Evolutionary conservation across 1,140 invertebrate genomes (phyloP), one percentile per base, ranked within the genome.

Genomic region (Scaptomyza hsui): DNA sequence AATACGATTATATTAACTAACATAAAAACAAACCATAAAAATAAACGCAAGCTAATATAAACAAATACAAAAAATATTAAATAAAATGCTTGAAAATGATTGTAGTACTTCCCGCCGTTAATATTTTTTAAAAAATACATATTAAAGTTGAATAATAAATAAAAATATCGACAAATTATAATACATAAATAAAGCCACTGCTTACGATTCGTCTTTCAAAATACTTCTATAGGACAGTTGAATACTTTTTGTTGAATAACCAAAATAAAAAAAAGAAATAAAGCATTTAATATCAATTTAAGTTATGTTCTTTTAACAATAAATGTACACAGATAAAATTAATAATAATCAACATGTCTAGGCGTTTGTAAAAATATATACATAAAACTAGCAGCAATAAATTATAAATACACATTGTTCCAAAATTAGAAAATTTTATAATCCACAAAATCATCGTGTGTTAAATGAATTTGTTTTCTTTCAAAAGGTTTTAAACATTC

Each of bases 81-180:
- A 82, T 42, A 41, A 78, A 76, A 80, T 79, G 79, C 79, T 83
- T 83, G 72, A 72, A 79, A 76, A 88, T 37, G 82, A 86, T 86
- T 86, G 81, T 86, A 86, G 81, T 88, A 86, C 81, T 86, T 86
- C 81, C 81, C 81, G 81, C 81, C 81, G 81, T 86, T 86, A 70
- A 86, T 78, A 86, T 86, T 86, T 86, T 86, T 86, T 86, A 55
- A 47, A 47, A 55, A 70, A 37, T 44, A 61, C 62, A 57, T 56
- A 60, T 56, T 41, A 13, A 64, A 55, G 37, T 53, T 60, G 18
- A 51, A 49, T 67, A 49, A 37, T 35, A 72, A 73, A 62, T 32
- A 64, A 60, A 61, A 49, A 61, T 37, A 5, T 29, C 7, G 7
- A 10, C 7, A n/a, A 48, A 53, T 41, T 57, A 67, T 41, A 47